These are phyloP conservation scores for Falco naumanni DNA, from an alignment of 2,797 vertebrate species.

Conservation along the genomic window DNA sequence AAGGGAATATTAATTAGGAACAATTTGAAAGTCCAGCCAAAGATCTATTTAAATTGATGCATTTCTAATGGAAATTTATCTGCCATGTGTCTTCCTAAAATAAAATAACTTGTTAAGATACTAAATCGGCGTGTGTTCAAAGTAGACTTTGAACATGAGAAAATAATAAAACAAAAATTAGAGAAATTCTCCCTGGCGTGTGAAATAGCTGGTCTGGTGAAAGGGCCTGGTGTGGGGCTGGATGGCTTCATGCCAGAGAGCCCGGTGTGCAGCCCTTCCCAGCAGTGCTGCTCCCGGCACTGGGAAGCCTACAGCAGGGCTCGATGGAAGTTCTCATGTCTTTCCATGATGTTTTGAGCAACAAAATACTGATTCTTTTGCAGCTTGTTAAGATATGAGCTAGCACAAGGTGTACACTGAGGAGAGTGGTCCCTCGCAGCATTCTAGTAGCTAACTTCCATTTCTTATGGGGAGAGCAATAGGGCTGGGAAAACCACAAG, in stretches of 20 bases:
- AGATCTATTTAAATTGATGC: neutral
- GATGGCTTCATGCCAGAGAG: neutral
- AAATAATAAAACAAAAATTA: neutral
- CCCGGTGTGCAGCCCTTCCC: neutral
- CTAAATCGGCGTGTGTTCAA: neutral
- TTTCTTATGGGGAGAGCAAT: neutral
- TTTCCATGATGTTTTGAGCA: neutral
- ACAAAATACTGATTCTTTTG: neutral
- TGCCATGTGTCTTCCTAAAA: neutral
- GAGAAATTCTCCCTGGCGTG: neutral
- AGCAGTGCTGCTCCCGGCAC: neutral
- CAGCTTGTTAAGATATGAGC: neutral
- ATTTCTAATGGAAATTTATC: constrained; percentile 25
- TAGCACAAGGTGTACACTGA: neutral
- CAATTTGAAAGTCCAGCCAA: neutral
- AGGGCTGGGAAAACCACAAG: neutral
- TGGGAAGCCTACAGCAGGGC: neutral
- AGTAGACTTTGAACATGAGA: neutral
- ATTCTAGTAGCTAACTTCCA: neutral
- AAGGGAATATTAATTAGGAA: constrained; percentile 41
- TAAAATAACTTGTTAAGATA: neutral
- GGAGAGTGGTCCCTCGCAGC: neutral
- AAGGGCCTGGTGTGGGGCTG: neutral
- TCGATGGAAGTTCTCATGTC: neutral
- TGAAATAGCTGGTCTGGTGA: neutral